Conservation (phyloP, 1,140 invertebrate genomes). For the Lineus longissimus region DNA sequence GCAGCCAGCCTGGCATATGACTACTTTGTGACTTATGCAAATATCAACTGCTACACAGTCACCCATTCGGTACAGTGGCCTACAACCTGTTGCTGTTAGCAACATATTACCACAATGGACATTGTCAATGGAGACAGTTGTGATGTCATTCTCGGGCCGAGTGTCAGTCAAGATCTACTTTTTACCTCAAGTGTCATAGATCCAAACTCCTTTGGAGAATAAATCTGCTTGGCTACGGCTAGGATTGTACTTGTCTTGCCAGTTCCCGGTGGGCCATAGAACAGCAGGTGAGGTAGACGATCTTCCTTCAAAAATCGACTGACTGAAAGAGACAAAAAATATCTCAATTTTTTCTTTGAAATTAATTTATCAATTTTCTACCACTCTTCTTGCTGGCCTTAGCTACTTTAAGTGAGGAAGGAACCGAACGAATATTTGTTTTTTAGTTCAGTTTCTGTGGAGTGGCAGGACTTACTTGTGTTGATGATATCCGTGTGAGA, state of each 20-base stretch:
- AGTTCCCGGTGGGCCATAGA: conserved; percentile 98
- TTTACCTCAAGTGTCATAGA: conserved; percentile 71
- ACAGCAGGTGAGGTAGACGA: conserved; percentile 90
- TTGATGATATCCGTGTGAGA: conserved; percentile 95
- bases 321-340: conserved; percentile 64
- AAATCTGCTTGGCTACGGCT: conserved; percentile 91
- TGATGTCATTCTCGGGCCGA: too few species aligned
- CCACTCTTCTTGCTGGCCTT: background rate
- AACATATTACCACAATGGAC: too few species aligned
- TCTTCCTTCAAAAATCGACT: conserved; percentile 88
- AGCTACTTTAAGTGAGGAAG: too few species aligned
- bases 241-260: conserved; percentile 98
- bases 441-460: background rate
- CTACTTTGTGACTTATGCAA: too few species aligned
- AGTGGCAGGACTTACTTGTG: conserved; percentile 72
- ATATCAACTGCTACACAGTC: too few species aligned
- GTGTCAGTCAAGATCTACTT: too few species aligned
- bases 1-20: too few species aligned
- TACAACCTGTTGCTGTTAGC: too few species aligned
- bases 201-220: conserved; percentile 78
- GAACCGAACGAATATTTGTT: background rate
- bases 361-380: background rate
- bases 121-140: too few species aligned
- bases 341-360: too few species aligned
- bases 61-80: too few species aligned